Evolutionary conservation across 2,888 invertebrate genomes (phyloP), one percentile per base, ranked within the genome.

Genomic region (Eurytoma californica): DNA sequence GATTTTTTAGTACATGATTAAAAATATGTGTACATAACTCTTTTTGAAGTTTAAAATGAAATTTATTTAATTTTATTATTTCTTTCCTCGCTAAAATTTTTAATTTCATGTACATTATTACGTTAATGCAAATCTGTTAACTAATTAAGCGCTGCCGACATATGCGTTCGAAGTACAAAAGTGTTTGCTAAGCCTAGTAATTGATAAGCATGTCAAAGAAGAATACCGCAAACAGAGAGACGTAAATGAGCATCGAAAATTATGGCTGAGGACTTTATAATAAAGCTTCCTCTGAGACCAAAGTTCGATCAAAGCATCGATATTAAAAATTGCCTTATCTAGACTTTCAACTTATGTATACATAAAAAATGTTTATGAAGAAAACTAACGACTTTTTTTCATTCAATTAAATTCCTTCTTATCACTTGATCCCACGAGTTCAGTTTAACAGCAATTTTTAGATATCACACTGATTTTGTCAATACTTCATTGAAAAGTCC

Each of bases 291-390:
- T 66, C 14, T 28, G n/a, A 74, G 74, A 80, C 75, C 67, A 80
- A 70, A 80, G 70, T 74, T 80, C 66, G 58, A 77, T 73, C 14
- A 63, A 57, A 72, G 63, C 51, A 80, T 78, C 57, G 61, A 72
- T 53, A 65, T 69, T 75, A 72, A 73, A 7, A 74, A 69, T 53
- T 72, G 70, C 61, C 70, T 72, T 72, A 68, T 16, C 47, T 18
- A 72, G 53, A 78, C 28, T 72, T 76, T 72, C 68, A 77, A 39
- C 57, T 69, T 75, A 72, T 76, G 68, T 76, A 72, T 58, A 81
- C 72, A 79, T 78, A 76, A 79, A 79, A n/a, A 77, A 79, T 66
- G 68, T 75, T 76, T 74, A 69, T 63, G 65, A 72, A 77, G 61
- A 73, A 47, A 69, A 72, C 66, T 65, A 49, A 74, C 16, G 51